phyloP scores from a whole-genome alignment of 2,888 invertebrate genomes.

The Pomacea canaliculata region DNA sequence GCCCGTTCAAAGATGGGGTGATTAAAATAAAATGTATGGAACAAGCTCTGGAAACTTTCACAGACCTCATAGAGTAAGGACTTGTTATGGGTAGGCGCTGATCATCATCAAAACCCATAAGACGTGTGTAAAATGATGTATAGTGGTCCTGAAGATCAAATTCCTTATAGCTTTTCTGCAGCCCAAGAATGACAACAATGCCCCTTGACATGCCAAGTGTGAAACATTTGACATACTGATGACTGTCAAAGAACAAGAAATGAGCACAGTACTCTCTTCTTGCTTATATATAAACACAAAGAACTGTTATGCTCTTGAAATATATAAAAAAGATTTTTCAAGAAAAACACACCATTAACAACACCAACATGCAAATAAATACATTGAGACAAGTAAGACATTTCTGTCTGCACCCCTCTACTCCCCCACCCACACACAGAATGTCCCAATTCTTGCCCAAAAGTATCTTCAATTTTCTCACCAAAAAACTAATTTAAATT shows the following conservation, averaged over 20 bases:
- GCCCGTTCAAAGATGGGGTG: too few species aligned
- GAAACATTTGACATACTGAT: not conserved
- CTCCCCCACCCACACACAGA: too few species aligned
- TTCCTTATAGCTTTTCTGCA: not conserved
- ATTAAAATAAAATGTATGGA: too few species aligned
- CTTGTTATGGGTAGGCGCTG: slow-evolving; percentile 67
- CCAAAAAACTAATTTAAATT: not conserved
- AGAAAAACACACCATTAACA: too few species aligned
- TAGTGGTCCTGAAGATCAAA: slow-evolving; percentile 13
- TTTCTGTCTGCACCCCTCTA: too few species aligned
- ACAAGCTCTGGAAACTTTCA: not conserved
- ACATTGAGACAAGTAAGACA: too few species aligned
- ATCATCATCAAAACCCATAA: slow-evolving; percentile 67
- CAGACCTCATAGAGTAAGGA: slow-evolving; percentile 71
- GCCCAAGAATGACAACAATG: not conserved
- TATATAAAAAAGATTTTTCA: too few species aligned
- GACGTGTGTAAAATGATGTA: slow-evolving; percentile 62
- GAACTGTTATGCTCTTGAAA: not conserved
- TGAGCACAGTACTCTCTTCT: not conserved
- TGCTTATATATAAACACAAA: not conserved
- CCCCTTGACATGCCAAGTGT: too few species aligned
- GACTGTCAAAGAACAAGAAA: not conserved
- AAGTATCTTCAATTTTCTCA: not conserved
- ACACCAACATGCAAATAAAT: too few species aligned
- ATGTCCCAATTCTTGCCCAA: not conserved